A percentile compares a stretch with the other conserved stretches of the same genome.
These are phyloP conservation scores for Pachydiplax longipennis DNA, from an alignment of 2,888 invertebrate genomes.

Conservation along the genomic window DNA sequence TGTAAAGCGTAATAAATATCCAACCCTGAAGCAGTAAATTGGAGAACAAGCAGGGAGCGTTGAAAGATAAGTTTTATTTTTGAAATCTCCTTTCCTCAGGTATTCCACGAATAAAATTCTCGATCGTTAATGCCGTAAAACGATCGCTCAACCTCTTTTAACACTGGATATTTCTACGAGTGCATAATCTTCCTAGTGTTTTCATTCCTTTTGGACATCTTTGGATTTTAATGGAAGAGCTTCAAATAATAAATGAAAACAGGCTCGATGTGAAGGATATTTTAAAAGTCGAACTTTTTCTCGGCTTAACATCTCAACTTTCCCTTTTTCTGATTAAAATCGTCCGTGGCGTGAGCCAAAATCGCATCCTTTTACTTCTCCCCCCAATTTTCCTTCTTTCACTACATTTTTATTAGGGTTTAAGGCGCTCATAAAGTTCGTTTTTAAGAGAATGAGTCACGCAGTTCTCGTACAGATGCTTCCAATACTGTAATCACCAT, in stretches of 20 bases:
- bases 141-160: background rate
- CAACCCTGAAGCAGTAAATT: no score
- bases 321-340: background rate
- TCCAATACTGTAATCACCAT: background rate
- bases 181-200: background rate
- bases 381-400: background rate
- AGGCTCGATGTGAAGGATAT: background rate
- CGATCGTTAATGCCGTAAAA: no score
- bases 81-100: no score
- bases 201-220: no score
- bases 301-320: background rate
- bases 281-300: background rate
- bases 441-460: slow-evolving; percentile 11
- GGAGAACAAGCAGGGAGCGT: no score
- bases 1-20: no score
- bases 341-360: background rate
- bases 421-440: background rate
- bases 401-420: background rate
- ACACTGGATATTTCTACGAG: background rate
- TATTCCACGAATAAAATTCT: no score
- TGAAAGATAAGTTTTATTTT: no score
- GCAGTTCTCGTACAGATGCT: background rate
- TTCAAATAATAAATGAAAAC: background rate
- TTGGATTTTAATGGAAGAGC: background rate
- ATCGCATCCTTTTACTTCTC: background rate